Base-by-base conservation (phyloP, 2,113 vertebrate genomes). In the Halcyon senegalensis region DNA sequence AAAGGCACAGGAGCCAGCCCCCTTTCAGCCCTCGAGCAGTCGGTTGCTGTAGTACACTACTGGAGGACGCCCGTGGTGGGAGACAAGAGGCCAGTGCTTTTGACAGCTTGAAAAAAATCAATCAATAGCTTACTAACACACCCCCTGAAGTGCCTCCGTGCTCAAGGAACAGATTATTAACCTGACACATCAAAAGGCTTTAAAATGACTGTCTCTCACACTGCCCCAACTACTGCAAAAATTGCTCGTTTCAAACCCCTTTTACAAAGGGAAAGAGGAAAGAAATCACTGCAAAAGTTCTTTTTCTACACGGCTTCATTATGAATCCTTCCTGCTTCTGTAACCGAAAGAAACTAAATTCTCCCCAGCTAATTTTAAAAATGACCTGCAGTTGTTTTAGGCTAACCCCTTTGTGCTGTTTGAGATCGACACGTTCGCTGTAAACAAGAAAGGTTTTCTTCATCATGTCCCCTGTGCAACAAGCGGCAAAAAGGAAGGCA, bases 11-110 rank as follows among this genome's bases (percentile, higher is more conserved):
- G 21, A 59, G 30, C 14, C 68, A 70, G n/a, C 5, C 31, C 0
- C 0, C 18, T 16, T 13, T 15, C 37, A 63, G 48, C 75, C 60
- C 37, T 20, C 0, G 53, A 35, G 43, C 1, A 9, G 20, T 0
- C 24, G 30, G 19, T 28, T 55, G n/a, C 64, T 39, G 13, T 5
- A 16, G 7, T 4, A 33, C 6, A 2, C n/a, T 41, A 4, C 7
- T 13, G 59, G 31, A 50, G 21, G 16, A 51, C 33, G 24, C 16
- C 60, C 39, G 9, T 37, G 20, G 46, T 44, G 24, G 46, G 39
- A 72, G 33, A 25, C 9, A 39, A 79, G 64, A 63, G 33, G 43
- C 30, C 35, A 78, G 35, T 37, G 64, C 16, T 82, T 60, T 55
- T 35, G 70, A 69, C 39, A 46, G 31, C 25, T 20, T 59, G 30